Base-by-base conservation (phyloP, 2,888 invertebrate genomes). In the Oeneis ivallda region DNA sequence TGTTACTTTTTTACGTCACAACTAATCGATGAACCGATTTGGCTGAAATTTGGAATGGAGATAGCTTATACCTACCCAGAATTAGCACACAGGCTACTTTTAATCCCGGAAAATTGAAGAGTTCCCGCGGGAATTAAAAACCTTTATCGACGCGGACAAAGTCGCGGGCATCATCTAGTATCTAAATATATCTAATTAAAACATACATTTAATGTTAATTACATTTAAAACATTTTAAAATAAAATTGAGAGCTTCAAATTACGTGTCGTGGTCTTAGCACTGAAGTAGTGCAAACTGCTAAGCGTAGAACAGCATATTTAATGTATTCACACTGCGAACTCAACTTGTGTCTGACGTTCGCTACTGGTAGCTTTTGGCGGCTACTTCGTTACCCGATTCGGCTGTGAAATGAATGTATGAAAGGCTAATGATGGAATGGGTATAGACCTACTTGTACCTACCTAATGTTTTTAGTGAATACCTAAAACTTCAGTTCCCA, bases 301-400 rank as follows among this genome's bases (percentile, higher is more conserved):
- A 9, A 11, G 76, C 75, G 72, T 71, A 70, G 74, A 78, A 73
- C 77, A 74, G 70, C 75, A 78, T 82, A 77, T 4, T n/a, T 26
- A 26, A 77, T 75, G 80, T 79, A 82, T 82, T 81, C 82, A 79
- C 75, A 69, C 39, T 50, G 66, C 77, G 78, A 76, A 69, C 74
- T 68, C 70, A 67, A 70, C 74, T 75, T 70, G 74, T 13, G 53
- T 65, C 74, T 74, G 74, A 70, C 72, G 75, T 75, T 72, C 68
- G 60, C 69, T 73, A 74, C 74, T 72, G 66, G 60, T 69, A 19
- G 32, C 47, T 13, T 19, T 7, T 19, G 56, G n/a, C 56, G 56
- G 8, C 17, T 45, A 39, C 37, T 57, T 39, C 53, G 53, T 37
- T 54, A 37, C 15, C 54, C 15, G 6, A 1, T 53, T 15, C 34